These are phyloP conservation scores for Sorex fumeus DNA, from an alignment of 2,113 vertebrate species.

Conservation along the genomic window DNA sequence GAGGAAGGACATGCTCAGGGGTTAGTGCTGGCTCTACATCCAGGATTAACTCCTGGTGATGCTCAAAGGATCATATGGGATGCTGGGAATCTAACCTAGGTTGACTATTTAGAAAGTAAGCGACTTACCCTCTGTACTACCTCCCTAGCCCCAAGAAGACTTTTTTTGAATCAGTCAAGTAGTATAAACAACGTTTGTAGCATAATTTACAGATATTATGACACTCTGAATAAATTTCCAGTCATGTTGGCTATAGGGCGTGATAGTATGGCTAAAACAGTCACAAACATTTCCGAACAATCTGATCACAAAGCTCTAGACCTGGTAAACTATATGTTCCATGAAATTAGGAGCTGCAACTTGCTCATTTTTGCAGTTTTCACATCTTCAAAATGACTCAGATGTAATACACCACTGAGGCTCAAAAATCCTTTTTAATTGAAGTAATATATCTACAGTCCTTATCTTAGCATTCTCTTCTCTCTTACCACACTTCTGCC, in stretches of 20 bases:
- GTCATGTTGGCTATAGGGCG: background rate
- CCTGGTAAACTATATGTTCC: background rate
- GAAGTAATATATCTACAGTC: background rate
- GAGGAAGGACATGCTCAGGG: no score
- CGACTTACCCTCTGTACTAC: no score
- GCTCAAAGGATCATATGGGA: no score
- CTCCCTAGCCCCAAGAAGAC: no score
- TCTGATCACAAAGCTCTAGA: background rate
- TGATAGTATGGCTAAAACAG: background rate
- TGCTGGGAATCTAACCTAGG: no score
- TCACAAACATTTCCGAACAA: background rate
- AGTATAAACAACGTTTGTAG: slow-evolving; percentile 32
- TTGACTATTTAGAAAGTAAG: no score
- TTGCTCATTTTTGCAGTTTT: slow-evolving; percentile 11
- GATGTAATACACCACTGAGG: background rate
- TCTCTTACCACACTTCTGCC: background rate
- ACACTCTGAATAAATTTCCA: slow-evolving; percentile 27
- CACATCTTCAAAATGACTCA: slow-evolving; percentile 30
- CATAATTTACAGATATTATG: slow-evolving; percentile 51
- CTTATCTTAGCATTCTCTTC: background rate
- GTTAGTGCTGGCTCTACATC: no score
- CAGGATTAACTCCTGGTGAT: no score
- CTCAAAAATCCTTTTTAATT: slow-evolving; percentile 45
- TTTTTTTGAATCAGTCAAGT: background rate
- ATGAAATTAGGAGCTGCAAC: background rate